phyloP scores from a whole-genome alignment of 1,140 invertebrate genomes.

The Akabosia matsudoensis region DNA sequence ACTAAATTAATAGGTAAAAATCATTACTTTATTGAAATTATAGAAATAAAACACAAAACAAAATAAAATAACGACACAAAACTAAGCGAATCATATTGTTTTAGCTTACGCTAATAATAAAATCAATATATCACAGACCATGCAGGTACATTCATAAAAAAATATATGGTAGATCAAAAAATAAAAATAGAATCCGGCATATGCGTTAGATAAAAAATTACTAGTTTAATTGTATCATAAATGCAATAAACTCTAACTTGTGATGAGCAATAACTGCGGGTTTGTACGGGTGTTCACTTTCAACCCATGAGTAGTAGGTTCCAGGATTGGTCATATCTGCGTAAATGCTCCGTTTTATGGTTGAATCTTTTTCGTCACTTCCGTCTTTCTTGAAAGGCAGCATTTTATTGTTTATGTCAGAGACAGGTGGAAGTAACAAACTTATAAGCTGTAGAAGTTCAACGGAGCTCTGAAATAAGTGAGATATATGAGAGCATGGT shows the following conservation, averaged over 20 bases:
- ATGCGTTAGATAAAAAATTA: too few relatives aligned
- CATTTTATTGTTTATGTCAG: slow-evolving; percentile 68
- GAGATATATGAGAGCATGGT: neutral
- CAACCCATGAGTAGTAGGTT: slow-evolving; percentile 84
- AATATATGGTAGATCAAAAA: too few relatives aligned
- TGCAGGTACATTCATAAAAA: too few relatives aligned
- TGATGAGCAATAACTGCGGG: slow-evolving; percentile 82
- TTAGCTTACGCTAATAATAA: neutral
- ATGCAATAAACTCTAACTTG: slow-evolving; percentile 61
- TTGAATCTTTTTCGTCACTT: slow-evolving; percentile 11
- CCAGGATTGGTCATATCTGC: slow-evolving; percentile 3
- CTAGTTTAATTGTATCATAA: too few relatives aligned
- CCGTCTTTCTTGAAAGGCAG: slow-evolving; percentile 36
- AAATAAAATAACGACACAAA: neutral
- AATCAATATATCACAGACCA: too few relatives aligned
- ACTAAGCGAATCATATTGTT: neutral
- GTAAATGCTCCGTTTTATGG: neutral
- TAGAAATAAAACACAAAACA: slow-evolving; percentile 15
- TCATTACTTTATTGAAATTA: neutral
- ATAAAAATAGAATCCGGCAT: too few relatives aligned
- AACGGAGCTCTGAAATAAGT: slow-evolving; percentile 71
- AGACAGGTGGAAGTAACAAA: slow-evolving; percentile 83
- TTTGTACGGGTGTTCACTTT: slow-evolving; percentile 96
- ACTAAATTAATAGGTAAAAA: neutral
- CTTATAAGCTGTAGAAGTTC: slow-evolving; percentile 85